Evolutionary conservation across 2,797 vertebrate species (phyloP).

Genomic region (Epinephelus coioides): DNA sequence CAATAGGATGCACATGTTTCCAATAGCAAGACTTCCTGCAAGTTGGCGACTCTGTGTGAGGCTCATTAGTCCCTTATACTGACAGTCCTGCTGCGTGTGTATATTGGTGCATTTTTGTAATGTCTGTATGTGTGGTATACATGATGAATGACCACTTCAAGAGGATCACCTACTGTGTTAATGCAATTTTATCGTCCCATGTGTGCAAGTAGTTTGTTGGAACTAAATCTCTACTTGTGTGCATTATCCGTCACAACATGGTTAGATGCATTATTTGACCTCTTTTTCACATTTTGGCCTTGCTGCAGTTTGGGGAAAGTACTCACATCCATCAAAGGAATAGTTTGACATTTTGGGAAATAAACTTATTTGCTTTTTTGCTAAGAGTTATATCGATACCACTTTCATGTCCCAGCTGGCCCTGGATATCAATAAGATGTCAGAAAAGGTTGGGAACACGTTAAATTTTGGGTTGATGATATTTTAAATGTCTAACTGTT

Average conservation of each 20-base stretch:
- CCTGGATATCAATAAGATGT: too few relatives aligned
- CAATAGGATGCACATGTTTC: conserved; percentile 74
- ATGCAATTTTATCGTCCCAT: conserved; percentile 3
- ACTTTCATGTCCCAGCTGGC: too few relatives aligned
- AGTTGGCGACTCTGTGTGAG: conserved; percentile 55
- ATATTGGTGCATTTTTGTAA: background rate
- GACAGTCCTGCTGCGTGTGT: conserved; percentile 6
- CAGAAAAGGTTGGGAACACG: too few relatives aligned
- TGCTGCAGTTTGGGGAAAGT: background rate
- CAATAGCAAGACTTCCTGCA: conserved; percentile 45
- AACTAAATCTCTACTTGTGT: background rate
- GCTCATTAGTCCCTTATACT: conserved; percentile 51
- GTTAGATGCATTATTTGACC: background rate
- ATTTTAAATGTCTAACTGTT: too few relatives aligned
- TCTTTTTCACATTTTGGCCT: background rate
- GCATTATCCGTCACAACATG: background rate
- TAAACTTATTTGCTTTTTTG: background rate
- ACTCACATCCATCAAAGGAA: background rate
- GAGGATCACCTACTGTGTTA: background rate
- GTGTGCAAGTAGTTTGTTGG: background rate
- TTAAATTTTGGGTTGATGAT: too few relatives aligned
- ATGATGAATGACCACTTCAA: conserved; percentile 26
- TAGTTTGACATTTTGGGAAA: background rate
- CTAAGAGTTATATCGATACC: too few relatives aligned
- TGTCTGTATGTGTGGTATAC: background rate